A percentile compares a stretch with the other conserved stretches of the same genome.
Conservation (phyloP, 2,888 invertebrate species). For the Tuberolachnus salignus region DNA sequence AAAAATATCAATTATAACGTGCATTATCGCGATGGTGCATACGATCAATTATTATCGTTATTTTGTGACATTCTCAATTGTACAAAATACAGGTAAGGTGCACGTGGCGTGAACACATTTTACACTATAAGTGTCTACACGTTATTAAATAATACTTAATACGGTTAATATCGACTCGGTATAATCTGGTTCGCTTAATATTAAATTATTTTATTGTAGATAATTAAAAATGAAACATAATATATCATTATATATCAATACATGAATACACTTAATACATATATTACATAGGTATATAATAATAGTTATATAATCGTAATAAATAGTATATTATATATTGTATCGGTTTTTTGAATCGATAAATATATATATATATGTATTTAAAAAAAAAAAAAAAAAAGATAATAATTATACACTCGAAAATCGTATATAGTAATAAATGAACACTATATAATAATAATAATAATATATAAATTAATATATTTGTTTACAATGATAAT, state of each 20-base stretch:
- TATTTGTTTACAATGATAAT: conserved; percentile 38
- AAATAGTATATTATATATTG: not conserved
- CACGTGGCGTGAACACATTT: not conserved
- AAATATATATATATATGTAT: no score
- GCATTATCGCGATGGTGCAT: conserved; percentile 11
- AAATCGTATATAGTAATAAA: conserved; percentile 25
- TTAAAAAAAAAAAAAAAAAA: conserved; percentile 28
- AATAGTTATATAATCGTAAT: conserved; percentile 32
- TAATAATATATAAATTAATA: conserved; percentile 14
- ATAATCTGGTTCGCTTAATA: conserved; percentile 33
- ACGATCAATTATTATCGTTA: not conserved
- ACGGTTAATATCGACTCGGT: not conserved
- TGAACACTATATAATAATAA: conserved; percentile 32
- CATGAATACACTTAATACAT: conserved; percentile 28
- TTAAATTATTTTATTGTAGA: conserved; percentile 48
- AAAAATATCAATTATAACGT: conserved; percentile 11
- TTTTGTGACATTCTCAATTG: not conserved
- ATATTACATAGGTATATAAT: no score
- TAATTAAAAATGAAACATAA: conserved; percentile 50
- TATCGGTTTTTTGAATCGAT: conserved; percentile 33
- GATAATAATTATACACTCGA: conserved; percentile 41
- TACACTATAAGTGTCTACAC: not conserved
- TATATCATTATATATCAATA: conserved; percentile 12
- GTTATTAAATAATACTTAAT: not conserved
- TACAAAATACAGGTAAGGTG: not conserved